These are phyloP conservation scores for Pogonognathellus flavescens DNA, from an alignment of 1,140 invertebrate species.

Conservation along the genomic window DNA sequence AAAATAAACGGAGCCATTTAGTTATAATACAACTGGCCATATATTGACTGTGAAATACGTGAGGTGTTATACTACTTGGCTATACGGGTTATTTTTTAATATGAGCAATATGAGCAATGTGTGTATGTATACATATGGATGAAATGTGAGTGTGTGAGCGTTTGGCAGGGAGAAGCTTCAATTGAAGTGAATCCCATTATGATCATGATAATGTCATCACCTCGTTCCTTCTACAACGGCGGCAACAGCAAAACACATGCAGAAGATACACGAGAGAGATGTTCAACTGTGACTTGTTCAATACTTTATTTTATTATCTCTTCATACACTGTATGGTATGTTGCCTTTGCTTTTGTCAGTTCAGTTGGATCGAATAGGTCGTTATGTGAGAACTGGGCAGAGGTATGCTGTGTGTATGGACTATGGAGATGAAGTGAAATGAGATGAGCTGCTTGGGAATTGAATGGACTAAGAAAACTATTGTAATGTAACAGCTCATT, in stretches of 20 bases:
- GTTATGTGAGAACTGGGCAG: background rate
- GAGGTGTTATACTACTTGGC: too few relatives aligned
- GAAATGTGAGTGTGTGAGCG: background rate
- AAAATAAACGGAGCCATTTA: too few relatives aligned
- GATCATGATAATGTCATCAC: conserved; percentile 42
- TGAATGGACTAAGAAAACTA: conserved; percentile 18
- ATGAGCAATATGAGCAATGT: background rate
- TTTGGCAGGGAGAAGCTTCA: conserved; percentile 20
- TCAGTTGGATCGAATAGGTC: background rate
- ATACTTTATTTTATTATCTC: conserved; percentile 30
- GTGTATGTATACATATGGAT: conserved; percentile 36
- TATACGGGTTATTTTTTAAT: too few relatives aligned
- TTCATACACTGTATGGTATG: conserved; percentile 27
- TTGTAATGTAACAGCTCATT: conserved; percentile 39
- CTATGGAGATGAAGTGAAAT: conserved; percentile 26
- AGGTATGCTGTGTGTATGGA: background rate
- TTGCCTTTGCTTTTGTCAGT: background rate
- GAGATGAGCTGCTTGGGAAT: conserved; percentile 29
- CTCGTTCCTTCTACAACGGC: background rate
- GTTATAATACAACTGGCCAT: too few relatives aligned
- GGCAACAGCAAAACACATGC: background rate
- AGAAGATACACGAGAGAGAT: conserved; percentile 11
- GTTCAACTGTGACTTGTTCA: background rate
- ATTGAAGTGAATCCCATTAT: conserved; percentile 50
- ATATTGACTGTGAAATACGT: too few relatives aligned